These are phyloP conservation scores for Schizotus pectinicornis DNA, from an alignment of 2,888 invertebrate species.

Conservation along the genomic window DNA sequence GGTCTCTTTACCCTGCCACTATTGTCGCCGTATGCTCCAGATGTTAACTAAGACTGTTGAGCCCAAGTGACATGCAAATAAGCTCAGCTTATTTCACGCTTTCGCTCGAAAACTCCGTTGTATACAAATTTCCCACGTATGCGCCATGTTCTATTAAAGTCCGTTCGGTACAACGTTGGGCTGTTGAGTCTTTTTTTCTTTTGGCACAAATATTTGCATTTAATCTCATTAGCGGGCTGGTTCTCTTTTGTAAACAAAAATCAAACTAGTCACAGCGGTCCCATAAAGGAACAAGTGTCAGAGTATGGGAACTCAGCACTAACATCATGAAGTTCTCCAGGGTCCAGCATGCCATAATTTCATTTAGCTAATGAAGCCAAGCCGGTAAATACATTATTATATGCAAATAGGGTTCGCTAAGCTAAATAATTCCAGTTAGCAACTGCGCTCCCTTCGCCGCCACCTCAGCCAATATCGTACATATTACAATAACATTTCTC, in stretches of 20 bases:
- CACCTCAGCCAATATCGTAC: too few relatives aligned
- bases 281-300: slow-evolving; percentile 37
- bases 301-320: slow-evolving; percentile 27
- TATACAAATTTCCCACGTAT: too few relatives aligned
- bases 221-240: slow-evolving; percentile 31
- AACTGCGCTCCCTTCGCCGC: background rate
- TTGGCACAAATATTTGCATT: slow-evolving; percentile 31
- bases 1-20: too few relatives aligned
- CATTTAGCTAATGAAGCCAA: slow-evolving; percentile 55
- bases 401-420: slow-evolving; percentile 54
- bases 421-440: slow-evolving; percentile 44
- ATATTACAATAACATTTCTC: too few relatives aligned
- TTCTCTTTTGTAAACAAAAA: slow-evolving; percentile 37
- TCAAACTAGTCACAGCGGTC: slow-evolving; percentile 38
- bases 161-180: too few relatives aligned
- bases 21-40: too few relatives aligned
- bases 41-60: too few relatives aligned
- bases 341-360: slow-evolving; percentile 51
- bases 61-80: too few relatives aligned
- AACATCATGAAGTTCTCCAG: slow-evolving; percentile 38
- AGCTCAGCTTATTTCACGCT: too few relatives aligned
- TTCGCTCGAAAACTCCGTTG: too few relatives aligned
- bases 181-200: slow-evolving; percentile 16
- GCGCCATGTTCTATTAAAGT: too few relatives aligned
- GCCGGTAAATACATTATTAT: slow-evolving; percentile 56